These are phyloP conservation scores for Rhabdornis inornatus DNA, from an alignment of 2,113 vertebrate genomes.

Conservation along the genomic window DNA sequence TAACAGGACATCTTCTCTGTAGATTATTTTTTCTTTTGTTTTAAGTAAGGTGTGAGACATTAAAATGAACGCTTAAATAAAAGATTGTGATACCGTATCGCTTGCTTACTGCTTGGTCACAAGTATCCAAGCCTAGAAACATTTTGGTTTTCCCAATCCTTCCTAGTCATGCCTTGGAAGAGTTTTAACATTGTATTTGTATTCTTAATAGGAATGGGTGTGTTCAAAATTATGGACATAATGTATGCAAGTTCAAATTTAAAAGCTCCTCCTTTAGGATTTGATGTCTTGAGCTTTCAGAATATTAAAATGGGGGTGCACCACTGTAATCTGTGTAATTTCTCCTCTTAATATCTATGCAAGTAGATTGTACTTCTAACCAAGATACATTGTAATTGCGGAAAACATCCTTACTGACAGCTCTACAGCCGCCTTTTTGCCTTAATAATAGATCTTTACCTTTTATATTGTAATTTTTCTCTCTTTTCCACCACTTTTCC, in stretches of 20 bases:
- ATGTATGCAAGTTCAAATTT: not conserved
- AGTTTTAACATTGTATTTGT: not conserved
- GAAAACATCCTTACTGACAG: not conserved
- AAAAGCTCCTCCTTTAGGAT: not conserved
- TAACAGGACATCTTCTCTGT: not conserved
- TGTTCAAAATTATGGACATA: not conserved
- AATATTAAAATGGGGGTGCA: not conserved
- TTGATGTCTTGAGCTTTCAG: not conserved
- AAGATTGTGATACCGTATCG: not conserved
- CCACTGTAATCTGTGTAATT: not conserved
- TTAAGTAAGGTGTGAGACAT: not conserved
- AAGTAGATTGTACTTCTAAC: not conserved
- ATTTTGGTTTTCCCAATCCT: not conserved
- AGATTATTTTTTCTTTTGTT: not conserved
- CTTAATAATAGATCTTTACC: not conserved
- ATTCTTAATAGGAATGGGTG: not conserved
- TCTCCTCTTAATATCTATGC: not conserved
- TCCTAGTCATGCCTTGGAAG: not conserved
- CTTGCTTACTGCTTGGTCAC: not conserved
- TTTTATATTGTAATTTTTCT: not conserved
- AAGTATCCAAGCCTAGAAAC: not conserved
- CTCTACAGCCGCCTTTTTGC: not conserved
- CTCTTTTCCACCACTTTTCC: not conserved
- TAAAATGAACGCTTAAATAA: not conserved
- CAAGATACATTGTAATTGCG: not conserved